Conservation (phyloP, 2,888 invertebrate genomes). For the Leptopilina drosophilae region DNA sequence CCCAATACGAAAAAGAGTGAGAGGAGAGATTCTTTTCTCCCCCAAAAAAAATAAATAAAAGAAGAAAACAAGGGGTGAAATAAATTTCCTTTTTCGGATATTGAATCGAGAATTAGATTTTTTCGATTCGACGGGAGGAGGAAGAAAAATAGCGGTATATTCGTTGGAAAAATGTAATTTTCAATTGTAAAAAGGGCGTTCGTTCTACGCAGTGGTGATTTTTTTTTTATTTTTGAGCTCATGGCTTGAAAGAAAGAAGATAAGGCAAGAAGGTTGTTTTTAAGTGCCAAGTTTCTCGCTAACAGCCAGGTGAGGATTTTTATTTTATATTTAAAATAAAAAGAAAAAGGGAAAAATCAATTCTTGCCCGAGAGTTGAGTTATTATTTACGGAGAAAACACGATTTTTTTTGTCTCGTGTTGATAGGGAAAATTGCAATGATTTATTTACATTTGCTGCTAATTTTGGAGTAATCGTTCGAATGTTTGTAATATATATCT, state of each 20-base stretch:
- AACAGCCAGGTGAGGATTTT: slow-evolving; percentile 10
- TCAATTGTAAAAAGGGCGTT: background rate
- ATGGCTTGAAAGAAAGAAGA: slow-evolving; percentile 13
- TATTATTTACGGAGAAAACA: background rate
- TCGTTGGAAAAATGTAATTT: slow-evolving; percentile 6
- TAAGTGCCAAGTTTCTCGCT: slow-evolving; percentile 20
- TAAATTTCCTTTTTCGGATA: background rate
- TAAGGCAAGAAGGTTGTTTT: background rate
- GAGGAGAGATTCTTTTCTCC: slow-evolving; percentile 1
- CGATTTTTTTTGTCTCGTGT: background rate
- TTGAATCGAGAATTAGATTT: background rate
- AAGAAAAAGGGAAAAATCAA: no score
- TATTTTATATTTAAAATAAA: background rate
- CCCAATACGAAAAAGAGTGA: background rate
- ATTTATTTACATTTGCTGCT: no score
- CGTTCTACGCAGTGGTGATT: slow-evolving; percentile 18
- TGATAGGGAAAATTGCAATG: background rate
- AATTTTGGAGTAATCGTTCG: no score
- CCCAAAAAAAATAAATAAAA: slow-evolving; percentile 1
- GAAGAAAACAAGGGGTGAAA: background rate
- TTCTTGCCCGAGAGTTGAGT: background rate
- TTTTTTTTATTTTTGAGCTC: background rate
- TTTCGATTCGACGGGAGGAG: background rate
- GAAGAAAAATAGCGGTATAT: background rate
- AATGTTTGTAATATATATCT: no score